phyloP scores from a whole-genome alignment of 2,797 vertebrate species.

The Lagorchestes hirsutus region DNA sequence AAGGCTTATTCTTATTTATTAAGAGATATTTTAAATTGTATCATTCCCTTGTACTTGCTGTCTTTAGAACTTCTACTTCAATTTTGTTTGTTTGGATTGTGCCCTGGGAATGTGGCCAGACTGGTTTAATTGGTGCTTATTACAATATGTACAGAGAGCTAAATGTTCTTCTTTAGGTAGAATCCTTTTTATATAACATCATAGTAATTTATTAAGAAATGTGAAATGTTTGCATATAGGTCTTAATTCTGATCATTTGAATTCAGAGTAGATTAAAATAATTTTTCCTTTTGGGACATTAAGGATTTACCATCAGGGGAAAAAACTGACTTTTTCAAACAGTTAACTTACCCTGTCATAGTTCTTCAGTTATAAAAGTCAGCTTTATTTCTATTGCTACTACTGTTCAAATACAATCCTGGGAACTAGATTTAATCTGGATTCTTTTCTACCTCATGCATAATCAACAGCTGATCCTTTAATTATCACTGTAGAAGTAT shows the following conservation, averaged over 20 bases:
- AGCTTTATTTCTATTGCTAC: neutral
- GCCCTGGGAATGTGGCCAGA: constrained; percentile 8
- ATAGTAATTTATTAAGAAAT: constrained; percentile 35
- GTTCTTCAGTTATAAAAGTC: neutral
- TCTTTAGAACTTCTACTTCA: neutral
- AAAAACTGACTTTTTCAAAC: constrained; percentile 18
- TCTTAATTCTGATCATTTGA: constrained; percentile 50
- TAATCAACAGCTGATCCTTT: constrained; percentile 28
- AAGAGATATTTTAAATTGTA: neutral
- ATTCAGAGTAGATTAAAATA: constrained; percentile 46
- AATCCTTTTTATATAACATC: neutral
- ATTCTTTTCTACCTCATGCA: neutral
- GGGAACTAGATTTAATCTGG: neutral
- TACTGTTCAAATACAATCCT: neutral
- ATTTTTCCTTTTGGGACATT: constrained; percentile 52
- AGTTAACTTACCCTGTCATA: constrained; percentile 11
- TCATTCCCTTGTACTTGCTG: neutral
- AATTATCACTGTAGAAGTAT: neutral
- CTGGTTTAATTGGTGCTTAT: constrained; percentile 40
- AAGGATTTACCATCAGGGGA: constrained; percentile 52
- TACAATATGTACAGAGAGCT: neutral
- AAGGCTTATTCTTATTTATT: neutral
- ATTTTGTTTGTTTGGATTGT: constrained; percentile 37
- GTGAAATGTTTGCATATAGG: constrained; percentile 8
- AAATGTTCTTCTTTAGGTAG: neutral